Evolutionary conservation across 2,113 vertebrate genomes (phyloP).

Genomic region (Pygoscelis antarcticus): DNA sequence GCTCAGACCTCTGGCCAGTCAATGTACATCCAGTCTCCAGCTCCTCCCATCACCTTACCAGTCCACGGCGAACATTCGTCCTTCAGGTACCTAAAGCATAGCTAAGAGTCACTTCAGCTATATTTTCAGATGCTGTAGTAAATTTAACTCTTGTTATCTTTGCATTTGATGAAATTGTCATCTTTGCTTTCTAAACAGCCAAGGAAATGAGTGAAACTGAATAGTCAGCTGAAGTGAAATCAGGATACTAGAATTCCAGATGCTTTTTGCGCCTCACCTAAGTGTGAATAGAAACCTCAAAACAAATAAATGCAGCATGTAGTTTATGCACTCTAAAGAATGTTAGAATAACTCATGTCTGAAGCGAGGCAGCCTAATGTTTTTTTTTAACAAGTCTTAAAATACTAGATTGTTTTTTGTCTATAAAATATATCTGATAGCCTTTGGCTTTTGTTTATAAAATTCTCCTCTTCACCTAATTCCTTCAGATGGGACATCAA

Average conservation of each 20-base stretch:
- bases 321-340: not conserved
- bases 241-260: not conserved
- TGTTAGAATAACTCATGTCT: not conserved
- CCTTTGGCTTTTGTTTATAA: not conserved
- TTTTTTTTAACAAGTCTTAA: not conserved
- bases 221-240: not conserved
- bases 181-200: not conserved
- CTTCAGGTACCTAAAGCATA: slow-evolving; percentile 83
- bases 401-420: not conserved
- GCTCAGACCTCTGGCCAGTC: slow-evolving; percentile 65
- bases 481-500: not conserved
- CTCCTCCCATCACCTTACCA: slow-evolving; percentile 70
- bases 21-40: slow-evolving; percentile 77
- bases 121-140: not conserved
- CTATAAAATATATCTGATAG: not conserved
- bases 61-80: slow-evolving; percentile 81
- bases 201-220: not conserved
- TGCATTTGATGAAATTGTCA: not conserved
- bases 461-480: not conserved
- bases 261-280: not conserved
- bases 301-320: rapidly evolving
- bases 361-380: not conserved
- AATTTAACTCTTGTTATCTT: not conserved
- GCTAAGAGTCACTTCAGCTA: not conserved
- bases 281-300: not conserved